Conservation (phyloP, 2,113 vertebrate genomes). For the Platycercus adscitus region DNA sequence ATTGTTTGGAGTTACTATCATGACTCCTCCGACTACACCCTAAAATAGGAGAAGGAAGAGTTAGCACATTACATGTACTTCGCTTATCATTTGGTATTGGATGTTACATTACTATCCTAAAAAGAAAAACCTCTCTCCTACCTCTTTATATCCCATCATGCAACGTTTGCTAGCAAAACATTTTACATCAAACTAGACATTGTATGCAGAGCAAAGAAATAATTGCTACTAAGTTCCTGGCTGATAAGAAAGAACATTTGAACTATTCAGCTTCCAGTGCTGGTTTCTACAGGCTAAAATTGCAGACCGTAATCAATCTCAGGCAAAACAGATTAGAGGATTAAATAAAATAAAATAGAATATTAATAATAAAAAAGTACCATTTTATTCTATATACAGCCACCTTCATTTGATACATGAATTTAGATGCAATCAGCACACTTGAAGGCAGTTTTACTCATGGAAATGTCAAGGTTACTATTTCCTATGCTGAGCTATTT, state of each 20-base stretch:
- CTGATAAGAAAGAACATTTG: background rate
- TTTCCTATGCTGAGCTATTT: background rate
- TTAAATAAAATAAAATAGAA: background rate
- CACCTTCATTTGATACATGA: background rate
- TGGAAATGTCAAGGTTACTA: background rate
- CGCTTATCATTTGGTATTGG: background rate
- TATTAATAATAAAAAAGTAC: background rate
- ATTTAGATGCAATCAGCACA: background rate
- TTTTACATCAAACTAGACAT: background rate
- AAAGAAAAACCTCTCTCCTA: background rate
- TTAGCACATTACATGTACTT: background rate
- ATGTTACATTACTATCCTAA: background rate
- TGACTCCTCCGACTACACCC: slow-evolving; percentile 97
- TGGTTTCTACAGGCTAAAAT: background rate
- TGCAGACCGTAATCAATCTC: background rate
- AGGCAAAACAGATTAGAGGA: background rate
- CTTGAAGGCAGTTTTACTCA: background rate
- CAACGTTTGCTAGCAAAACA: background rate
- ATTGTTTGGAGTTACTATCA: slow-evolving; percentile 98
- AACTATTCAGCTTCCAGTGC: background rate
- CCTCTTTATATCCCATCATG: background rate
- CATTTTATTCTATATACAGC: background rate
- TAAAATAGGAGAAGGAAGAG: slow-evolving; percentile 50
- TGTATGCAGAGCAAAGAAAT: background rate
- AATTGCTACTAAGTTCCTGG: background rate